A percentile compares a stretch with the other conserved stretches of the same genome.
phyloP scores from a whole-genome alignment of 1,140 invertebrate genomes.

The Drosophila orena region DNA sequence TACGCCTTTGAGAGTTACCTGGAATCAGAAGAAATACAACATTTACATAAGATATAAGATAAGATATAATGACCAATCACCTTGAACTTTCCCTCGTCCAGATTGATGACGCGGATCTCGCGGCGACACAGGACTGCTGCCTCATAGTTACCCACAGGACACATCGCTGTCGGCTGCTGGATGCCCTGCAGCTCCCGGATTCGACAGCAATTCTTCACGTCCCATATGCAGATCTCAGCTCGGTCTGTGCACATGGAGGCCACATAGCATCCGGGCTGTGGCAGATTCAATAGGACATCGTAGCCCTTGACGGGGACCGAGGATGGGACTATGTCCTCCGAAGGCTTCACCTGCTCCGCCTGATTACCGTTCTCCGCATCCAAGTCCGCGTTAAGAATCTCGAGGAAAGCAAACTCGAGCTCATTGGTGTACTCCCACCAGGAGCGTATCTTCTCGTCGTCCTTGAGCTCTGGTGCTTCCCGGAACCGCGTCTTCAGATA shows the following conservation, averaged over 20 bases:
- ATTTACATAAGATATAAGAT: not conserved
- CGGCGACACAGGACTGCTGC: constrained; percentile 92
- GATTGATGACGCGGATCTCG: constrained; percentile 92
- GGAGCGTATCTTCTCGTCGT: constrained; percentile 72
- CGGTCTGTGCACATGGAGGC: constrained; percentile 90
- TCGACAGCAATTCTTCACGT: constrained; percentile 87
- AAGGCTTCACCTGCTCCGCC: not conserved
- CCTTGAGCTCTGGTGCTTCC: constrained; percentile 60
- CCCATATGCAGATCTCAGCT: constrained; percentile 93
- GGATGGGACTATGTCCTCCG: not conserved
- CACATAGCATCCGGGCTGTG: constrained; percentile 87
- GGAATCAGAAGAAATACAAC: not conserved
- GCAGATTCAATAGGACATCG: constrained; percentile 77
- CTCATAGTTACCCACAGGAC: constrained; percentile 89
- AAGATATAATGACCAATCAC: constrained; percentile 26
- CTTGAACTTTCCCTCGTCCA: constrained; percentile 88
- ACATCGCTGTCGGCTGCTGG: constrained; percentile 89
- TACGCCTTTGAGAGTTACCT: constrained; percentile 90
- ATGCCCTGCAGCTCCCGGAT: constrained; percentile 90
- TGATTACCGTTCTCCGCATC: constrained; percentile 50
- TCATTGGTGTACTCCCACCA: constrained; percentile 78
- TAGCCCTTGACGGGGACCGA: constrained; percentile 49
- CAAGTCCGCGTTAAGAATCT: constrained; percentile 71
- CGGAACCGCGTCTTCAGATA: constrained; percentile 85
- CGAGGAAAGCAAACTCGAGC: constrained; percentile 77